Evolutionary conservation across 2,797 vertebrate species (phyloP), one percentile per base, ranked within the genome.

Genomic region (Sebastes aleutianus): DNA sequence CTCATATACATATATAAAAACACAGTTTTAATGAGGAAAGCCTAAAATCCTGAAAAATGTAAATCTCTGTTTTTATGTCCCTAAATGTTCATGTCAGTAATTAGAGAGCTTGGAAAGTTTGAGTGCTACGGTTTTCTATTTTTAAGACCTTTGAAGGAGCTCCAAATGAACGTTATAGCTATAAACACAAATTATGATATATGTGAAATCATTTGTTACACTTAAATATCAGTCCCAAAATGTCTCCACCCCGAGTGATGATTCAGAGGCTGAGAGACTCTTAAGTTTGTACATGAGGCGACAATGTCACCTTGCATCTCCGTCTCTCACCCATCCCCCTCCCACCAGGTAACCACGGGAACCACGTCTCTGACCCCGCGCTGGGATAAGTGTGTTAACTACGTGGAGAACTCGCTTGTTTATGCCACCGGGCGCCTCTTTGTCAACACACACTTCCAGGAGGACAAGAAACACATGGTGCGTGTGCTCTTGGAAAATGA

Each of bases 311-410:
- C 63, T 79, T 78, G 20, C n/a, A 8, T 70, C 69, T 80, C 3
- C 1, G 1, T 66, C 68, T 73, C 72, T 61, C 26, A 1, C 34
- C 32, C 32, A 1, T 43, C 39, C 61, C 20, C 16, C 58, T 24
- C 13, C 26, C 58, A 3, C 81, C 95, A 99, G 98, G 96, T 99
- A 65, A 97, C 97, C 87, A 96, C 97, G 0, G 98, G 98, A 31
- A 97, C 97, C 31, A 98, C 97, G 57, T 97, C 97, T 54, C 92
- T 99, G 86, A 94, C 96, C 68, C 97, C 97, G 68, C 98, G 98
- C 58, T 99, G 98, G 98, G 97, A 99, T 81, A 98, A 98, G 93
- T 99, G 98, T 83, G 97, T 99, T 27, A 98, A 98, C 92, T 97
- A 98, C 3, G 96, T 98, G 0, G 98, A 99, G 93, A 97, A 95